Evolutionary conservation across 2,888 invertebrate genomes (phyloP).

Genomic region (Lithophane leautieri): DNA sequence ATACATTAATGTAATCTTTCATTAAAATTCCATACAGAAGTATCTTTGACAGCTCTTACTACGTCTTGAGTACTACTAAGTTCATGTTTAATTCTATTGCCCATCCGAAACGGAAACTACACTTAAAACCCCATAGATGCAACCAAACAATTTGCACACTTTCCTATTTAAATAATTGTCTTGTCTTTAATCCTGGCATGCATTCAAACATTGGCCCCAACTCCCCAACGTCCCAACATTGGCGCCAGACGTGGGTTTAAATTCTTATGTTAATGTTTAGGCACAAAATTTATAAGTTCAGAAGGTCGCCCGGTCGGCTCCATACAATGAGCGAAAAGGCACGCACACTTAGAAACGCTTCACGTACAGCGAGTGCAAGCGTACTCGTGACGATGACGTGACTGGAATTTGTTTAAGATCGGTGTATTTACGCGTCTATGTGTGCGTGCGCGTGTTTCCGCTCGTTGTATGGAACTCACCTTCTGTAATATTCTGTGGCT

Average conservation of each 20-base stretch:
- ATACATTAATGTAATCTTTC: not conserved
- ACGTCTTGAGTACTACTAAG: not conserved
- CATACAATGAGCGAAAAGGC: not conserved
- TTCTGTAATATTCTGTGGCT: constrained; percentile 1
- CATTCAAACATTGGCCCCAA: constrained; percentile 51
- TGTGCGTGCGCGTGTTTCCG: not conserved
- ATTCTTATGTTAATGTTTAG: constrained; percentile 63
- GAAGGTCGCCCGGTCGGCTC: not conserved
- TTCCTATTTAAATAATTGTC: constrained; percentile 59
- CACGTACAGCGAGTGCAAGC: not conserved
- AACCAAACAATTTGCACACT: constrained; percentile 50
- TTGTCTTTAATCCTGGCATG: constrained; percentile 39
- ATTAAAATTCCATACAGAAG: constrained; percentile 9
- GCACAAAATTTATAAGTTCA: constrained; percentile 3
- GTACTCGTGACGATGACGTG: not conserved
- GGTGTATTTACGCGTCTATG: not conserved
- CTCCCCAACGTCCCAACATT: constrained; percentile 38
- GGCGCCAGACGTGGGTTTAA: constrained; percentile 53
- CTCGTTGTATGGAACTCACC: not conserved
- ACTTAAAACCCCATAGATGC: constrained; percentile 36
- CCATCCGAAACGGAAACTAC: constrained; percentile 24
- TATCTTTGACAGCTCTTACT: constrained; percentile 25
- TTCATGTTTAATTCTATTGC: constrained; percentile 42
- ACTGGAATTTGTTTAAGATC: not conserved
- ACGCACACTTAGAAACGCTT: not conserved